phyloP scores from a whole-genome alignment of 1,140 invertebrate species.

The Microplitis demolitor region DNA sequence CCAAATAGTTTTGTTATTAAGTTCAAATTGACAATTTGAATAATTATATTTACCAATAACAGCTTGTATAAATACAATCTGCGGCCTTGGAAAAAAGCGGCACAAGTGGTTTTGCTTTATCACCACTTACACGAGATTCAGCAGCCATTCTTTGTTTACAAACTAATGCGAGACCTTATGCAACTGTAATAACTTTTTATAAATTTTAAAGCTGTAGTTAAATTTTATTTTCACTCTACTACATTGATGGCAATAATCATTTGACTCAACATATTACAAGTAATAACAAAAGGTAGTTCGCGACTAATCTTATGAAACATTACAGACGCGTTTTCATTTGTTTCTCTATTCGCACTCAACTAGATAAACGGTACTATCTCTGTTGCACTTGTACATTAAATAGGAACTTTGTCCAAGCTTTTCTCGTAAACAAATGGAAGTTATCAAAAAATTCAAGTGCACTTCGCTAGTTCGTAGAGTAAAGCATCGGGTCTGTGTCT shows the following conservation, averaged over 20 bases:
- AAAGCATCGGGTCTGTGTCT: too few species aligned
- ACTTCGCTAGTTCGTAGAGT: too few species aligned
- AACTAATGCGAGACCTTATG: constrained; percentile 19
- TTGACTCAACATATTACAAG: background rate
- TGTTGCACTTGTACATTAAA: too few species aligned
- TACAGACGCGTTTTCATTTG: too few species aligned
- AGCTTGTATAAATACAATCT: constrained; percentile 63
- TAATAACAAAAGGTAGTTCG: background rate
- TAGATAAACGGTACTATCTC: too few species aligned
- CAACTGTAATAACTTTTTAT: background rate
- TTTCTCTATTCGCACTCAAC: too few species aligned
- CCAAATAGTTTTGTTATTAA: background rate
- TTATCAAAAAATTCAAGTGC: too few species aligned
- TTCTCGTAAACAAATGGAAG: too few species aligned
- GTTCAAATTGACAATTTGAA: background rate
- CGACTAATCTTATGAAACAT: constrained; percentile 21
- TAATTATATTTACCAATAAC: constrained; percentile 60
- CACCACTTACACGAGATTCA: constrained; percentile 48
- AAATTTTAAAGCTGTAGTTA: background rate
- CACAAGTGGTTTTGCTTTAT: constrained; percentile 54
- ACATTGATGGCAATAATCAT: constrained; percentile 2
- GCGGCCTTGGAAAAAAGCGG: constrained; percentile 57
- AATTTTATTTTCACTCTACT: constrained; percentile 10
- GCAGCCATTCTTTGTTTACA: constrained; percentile 49
- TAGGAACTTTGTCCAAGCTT: too few species aligned